Evolutionary conservation across 2,888 invertebrate genomes (phyloP).

Genomic region (Lacanobia wlatinum): DNA sequence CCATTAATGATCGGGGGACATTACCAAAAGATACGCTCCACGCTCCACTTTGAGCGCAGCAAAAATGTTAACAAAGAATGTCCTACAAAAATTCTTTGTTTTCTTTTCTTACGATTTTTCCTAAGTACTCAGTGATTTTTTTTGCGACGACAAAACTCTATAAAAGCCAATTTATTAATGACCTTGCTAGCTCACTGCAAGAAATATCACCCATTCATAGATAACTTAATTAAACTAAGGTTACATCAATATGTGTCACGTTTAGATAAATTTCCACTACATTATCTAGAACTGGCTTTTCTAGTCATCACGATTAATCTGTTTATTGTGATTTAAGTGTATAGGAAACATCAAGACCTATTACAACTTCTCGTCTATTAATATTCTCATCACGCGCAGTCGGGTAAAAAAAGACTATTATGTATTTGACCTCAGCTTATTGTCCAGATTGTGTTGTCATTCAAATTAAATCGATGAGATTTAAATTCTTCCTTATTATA

Average conservation of each 20-base stretch:
- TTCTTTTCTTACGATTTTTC: not conserved
- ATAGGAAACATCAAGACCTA: constrained; percentile 6
- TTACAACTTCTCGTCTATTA: constrained; percentile 7
- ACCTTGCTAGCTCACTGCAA: not conserved
- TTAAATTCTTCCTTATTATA: constrained; percentile 43
- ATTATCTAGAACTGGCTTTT: constrained; percentile 33
- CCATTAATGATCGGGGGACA: too few species aligned
- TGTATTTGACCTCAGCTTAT: constrained; percentile 41
- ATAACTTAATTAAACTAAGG: constrained; percentile 26
- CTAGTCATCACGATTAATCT: constrained; percentile 8
- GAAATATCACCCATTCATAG: constrained; percentile 21
- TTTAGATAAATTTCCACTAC: constrained; percentile 52
- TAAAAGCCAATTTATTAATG: constrained; percentile 4
- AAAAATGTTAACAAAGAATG: constrained; percentile 1
- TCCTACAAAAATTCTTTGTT: not conserved
- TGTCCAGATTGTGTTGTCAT: constrained; percentile 5
- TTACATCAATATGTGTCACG: constrained; percentile 32
- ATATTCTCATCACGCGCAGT: constrained; percentile 28
- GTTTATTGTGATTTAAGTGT: constrained; percentile 10
- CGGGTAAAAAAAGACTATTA: constrained; percentile 34
- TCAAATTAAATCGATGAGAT: constrained; percentile 23
- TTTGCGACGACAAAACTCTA: not conserved
- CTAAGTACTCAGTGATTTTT: not conserved
- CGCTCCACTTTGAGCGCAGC: not conserved
- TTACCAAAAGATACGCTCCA: too few species aligned